Base-by-base conservation (phyloP, 1,140 invertebrate genomes). In the Diploscapter pachys region DNA sequence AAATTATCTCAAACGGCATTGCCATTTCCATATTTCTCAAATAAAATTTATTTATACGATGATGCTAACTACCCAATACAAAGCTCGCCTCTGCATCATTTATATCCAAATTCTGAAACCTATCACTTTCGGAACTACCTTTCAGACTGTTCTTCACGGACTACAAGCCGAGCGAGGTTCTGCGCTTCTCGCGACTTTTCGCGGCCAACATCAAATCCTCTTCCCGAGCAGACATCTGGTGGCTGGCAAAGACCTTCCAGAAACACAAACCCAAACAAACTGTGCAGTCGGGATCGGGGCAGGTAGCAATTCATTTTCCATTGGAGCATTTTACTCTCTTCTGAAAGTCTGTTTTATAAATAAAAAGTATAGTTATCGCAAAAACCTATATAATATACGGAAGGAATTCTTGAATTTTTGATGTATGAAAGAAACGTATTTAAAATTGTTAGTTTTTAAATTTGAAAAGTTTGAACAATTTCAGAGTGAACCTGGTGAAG, bases 161-260 rank as follows among this genome's bases (percentile, higher is more conserved):
- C 70, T 85, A 82, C 71, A 67, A 77, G n/a, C 76, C 75, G 13
- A 64, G 70, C 55, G 75, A 74, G 54, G 77, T 77, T n/a, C 76
- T 85, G 11, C 82, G 83, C 5, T 81, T 85, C 73, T 83, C 82
- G 0, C 75, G 81, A 3, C 62, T 85, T n/a, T 83, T 85, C 67
- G 82, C 78, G 3, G 61, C 75, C 4, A 79, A 81, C 55, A 73
- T 81, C 50, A 85, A 85, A 68, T 51, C 76, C 31, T 73, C 79
- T 0, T 68, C 72, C 6, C 67, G 78, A 31, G 81, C 85, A 3
- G 81, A 83, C 49, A 82, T 85, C 13, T 85, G 84, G 83, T 85
- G 83, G 83, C 67, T 75, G 6, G 79, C 81, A 6, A 74, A 77
- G 65, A 83, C 84, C 2, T 85, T 82, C 73, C 74, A 77, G 59